Conservation (phyloP, 2,888 invertebrate genomes). For the Tiphia femorata region DNA sequence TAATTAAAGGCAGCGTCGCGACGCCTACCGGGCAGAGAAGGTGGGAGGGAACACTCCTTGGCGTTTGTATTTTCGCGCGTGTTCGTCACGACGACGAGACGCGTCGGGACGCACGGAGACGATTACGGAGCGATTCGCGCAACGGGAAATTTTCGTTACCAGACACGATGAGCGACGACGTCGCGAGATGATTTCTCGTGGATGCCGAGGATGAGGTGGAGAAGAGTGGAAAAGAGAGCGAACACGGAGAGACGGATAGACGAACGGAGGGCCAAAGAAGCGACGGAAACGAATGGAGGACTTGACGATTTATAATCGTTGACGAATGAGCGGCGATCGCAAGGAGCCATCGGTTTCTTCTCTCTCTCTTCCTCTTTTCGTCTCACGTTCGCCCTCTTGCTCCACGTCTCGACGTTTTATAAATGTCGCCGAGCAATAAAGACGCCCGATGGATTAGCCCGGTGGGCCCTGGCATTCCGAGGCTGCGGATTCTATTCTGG, state of each 20-base stretch:
- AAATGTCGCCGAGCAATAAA: conserved; percentile 66
- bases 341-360: conserved; percentile 35
- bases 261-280: neutral
- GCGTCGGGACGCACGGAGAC: neutral
- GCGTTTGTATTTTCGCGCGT: neutral
- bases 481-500: conserved; percentile 66
- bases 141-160: conserved; percentile 4
- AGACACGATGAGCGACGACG: conserved; percentile 11
- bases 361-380: no score
- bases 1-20: no score
- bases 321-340: conserved; percentile 47
- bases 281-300: conserved; percentile 16
- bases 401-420: conserved; percentile 63
- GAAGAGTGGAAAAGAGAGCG: neutral
- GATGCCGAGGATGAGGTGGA: neutral
- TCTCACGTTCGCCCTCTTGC: no score
- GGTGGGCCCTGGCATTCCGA: conserved; percentile 61
- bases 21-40: no score
- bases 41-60: neutral
- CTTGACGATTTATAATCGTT: conserved; percentile 61
- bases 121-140: neutral
- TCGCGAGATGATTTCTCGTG: conserved; percentile 10
- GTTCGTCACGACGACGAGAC: no score
- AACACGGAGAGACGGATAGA: neutral
- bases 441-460: conserved; percentile 67